phyloP scores from a whole-genome alignment of 2,888 invertebrate genomes.

The Cosmopolites sordidus region DNA sequence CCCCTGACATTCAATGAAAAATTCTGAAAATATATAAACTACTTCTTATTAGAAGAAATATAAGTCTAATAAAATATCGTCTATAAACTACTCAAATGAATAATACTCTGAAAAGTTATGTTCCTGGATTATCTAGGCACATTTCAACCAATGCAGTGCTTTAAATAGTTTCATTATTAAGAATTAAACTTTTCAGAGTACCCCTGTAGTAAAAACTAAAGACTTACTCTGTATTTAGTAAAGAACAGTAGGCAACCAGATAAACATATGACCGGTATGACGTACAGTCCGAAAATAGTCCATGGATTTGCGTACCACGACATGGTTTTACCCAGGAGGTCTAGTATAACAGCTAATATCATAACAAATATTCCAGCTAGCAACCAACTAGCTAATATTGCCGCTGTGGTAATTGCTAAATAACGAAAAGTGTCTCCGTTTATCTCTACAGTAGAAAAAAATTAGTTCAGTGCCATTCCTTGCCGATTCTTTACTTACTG shows the following conservation, averaged over 20 bases:
- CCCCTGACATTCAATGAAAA: conserved; percentile 33
- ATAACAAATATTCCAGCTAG: conserved; percentile 27
- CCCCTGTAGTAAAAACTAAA: too few species aligned
- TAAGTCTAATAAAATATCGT: too few species aligned
- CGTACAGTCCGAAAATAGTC: conserved; percentile 37
- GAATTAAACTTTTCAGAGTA: too few species aligned
- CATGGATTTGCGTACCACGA: conserved; percentile 40
- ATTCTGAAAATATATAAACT: conserved; percentile 13
- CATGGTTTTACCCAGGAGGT: conserved; percentile 34
- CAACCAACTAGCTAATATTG: conserved; percentile 34
- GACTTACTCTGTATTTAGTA: conserved; percentile 30
- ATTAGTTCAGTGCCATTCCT: neutral
- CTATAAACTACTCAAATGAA: too few species aligned
- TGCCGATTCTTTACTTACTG: conserved; percentile 3
- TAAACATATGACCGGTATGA: conserved; percentile 33
- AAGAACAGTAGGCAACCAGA: conserved; percentile 26
- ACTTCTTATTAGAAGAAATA: too few species aligned
- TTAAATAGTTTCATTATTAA: too few species aligned
- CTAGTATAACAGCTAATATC: conserved; percentile 30
- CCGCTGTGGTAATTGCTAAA: conserved; percentile 20
- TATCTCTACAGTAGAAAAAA: neutral
- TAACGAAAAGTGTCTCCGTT: conserved; percentile 24
- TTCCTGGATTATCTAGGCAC: too few species aligned
- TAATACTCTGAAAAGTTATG: too few species aligned
- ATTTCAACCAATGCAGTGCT: too few species aligned